Conservation (phyloP, 2,113 vertebrate species). For the Sebastes fasciatus region DNA sequence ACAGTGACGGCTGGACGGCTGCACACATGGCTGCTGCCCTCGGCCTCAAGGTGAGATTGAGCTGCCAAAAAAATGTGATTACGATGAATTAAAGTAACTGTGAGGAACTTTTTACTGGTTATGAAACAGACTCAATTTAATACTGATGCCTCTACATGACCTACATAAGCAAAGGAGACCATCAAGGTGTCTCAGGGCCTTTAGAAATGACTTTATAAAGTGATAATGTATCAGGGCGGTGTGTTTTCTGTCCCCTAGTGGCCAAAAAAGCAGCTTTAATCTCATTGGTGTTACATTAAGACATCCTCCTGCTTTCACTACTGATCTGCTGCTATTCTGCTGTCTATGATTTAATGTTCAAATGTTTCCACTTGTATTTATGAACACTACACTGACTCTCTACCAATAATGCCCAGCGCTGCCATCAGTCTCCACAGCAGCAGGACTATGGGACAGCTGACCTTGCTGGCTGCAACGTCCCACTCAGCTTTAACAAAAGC, state of each 20-base stretch:
- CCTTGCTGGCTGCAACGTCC: slow-evolving; percentile 31
- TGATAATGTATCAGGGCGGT: too few species aligned
- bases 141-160: too few species aligned
- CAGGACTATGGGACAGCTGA: slow-evolving; percentile 20
- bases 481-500: not conserved
- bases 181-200: too few species aligned
- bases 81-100: not conserved
- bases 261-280: not conserved
- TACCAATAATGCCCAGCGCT: not conserved
- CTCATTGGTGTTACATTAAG: too few species aligned
- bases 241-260: not conserved
- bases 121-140: too few species aligned
- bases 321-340: not conserved
- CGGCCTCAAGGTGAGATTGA: slow-evolving; percentile 91
- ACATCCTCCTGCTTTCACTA: not conserved
- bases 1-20: slow-evolving; percentile 94
- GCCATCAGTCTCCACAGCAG: not conserved
- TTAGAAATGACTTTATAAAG: not conserved
- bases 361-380: not conserved
- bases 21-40: slow-evolving; percentile 94
- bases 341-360: not conserved
- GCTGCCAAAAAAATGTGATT: too few species aligned
- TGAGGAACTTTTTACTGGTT: not conserved
- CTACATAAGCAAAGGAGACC: too few species aligned
- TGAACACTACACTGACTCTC: not conserved